Percentiles rank a stretch among this genome's conserved stretches.
Evolutionary conservation across 2,113 vertebrate genomes (phyloP).

Genomic region (Hyperopisus bebe): DNA sequence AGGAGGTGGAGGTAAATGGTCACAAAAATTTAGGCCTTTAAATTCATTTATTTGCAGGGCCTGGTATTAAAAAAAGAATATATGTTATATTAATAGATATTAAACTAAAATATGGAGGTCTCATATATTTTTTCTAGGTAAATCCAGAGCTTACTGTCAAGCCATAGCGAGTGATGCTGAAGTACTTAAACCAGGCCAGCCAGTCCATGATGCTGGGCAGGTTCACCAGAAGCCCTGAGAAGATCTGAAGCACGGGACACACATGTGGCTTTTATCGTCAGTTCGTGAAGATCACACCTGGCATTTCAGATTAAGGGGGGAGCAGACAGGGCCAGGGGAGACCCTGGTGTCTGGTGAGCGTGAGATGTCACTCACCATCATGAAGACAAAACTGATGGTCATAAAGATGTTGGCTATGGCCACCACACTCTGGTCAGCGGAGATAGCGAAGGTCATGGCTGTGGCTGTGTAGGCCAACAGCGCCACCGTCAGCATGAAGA

Average conservation of each 20-base stretch:
- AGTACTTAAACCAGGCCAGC: constrained; percentile 82
- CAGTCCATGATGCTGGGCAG: constrained; percentile 64
- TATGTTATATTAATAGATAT: neutral
- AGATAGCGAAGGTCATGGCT: constrained; percentile 79
- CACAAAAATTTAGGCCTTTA: constrained; percentile 60
- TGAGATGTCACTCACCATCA: constrained; percentile 71
- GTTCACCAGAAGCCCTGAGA: constrained; percentile 81
- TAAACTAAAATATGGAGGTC: neutral
- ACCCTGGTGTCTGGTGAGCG: neutral
- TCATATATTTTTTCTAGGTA: neutral
- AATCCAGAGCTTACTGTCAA: constrained; percentile 59
- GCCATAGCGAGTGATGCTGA: constrained; percentile 82
- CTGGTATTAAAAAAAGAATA: constrained; percentile 44
- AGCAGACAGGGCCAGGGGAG: neutral
- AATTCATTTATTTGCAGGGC: constrained; percentile 78
- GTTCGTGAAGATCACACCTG: neutral
- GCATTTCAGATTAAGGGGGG: neutral
- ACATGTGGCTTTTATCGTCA: neutral
- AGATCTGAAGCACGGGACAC: constrained; percentile 62
- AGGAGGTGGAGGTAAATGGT: neutral
- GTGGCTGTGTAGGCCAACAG: constrained; percentile 78
- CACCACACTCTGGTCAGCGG: constrained; percentile 75
- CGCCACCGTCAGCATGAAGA: constrained; percentile 70
- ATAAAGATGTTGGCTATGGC: constrained; percentile 77
- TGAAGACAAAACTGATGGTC: constrained; percentile 83